Conservation (phyloP, 2,888 invertebrate species). For the Ochlodes sylvanus region DNA sequence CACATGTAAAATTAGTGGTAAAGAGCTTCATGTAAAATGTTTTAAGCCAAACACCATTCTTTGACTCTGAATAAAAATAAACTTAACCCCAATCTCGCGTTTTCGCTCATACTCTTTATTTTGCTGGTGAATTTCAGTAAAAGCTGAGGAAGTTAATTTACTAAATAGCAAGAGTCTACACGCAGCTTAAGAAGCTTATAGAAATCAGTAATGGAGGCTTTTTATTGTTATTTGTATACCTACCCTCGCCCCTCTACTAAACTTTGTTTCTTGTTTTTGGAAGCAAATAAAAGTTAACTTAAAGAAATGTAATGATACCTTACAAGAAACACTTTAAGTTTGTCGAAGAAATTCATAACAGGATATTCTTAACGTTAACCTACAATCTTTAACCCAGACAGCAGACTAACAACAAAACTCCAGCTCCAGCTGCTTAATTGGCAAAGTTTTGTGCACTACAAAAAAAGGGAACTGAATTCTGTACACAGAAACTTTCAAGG, state of each 20-base stretch:
- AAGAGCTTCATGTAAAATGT: slow-evolving; percentile 50
- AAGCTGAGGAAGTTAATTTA: background rate
- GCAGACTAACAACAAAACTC: slow-evolving; percentile 57
- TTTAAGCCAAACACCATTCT: slow-evolving; percentile 19
- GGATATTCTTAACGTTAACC: slow-evolving; percentile 33
- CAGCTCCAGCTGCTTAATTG: slow-evolving; percentile 63
- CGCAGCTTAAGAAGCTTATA: background rate
- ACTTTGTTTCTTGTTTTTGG: background rate
- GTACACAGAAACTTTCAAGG: slow-evolving; percentile 52
- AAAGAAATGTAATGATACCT: slow-evolving; percentile 13
- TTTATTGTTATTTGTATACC: too few species aligned
- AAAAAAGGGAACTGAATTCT: slow-evolving; percentile 61
- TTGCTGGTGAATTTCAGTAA: background rate
- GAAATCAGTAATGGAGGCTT: too few species aligned
- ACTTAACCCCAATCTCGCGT: slow-evolving; percentile 20
- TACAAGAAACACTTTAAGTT: slow-evolving; percentile 4
- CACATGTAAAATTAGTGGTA: slow-evolving; percentile 59
- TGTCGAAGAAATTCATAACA: slow-evolving; percentile 8
- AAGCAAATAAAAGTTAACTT: background rate
- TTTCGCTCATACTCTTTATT: slow-evolving; percentile 18
- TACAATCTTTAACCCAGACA: slow-evolving; percentile 42
- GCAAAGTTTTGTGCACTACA: slow-evolving; percentile 68
- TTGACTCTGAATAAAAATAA: slow-evolving; percentile 24
- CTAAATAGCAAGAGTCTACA: background rate
- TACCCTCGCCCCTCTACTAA: too few species aligned